Evolutionary conservation across 2,888 invertebrate genomes (phyloP).

Genomic region (Emmelina monodactyla): DNA sequence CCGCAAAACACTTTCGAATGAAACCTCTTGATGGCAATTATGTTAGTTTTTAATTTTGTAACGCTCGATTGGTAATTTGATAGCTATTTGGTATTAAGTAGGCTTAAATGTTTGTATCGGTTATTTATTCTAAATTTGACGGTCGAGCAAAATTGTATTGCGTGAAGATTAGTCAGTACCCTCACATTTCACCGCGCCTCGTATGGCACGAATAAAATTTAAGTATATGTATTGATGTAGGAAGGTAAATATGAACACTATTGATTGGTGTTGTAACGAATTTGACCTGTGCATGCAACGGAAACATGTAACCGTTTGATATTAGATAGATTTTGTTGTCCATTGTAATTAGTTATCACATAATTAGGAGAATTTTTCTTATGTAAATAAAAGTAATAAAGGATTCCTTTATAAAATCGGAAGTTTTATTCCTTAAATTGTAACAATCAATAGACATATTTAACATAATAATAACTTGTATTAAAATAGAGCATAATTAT

Average conservation of each 20-base stretch:
- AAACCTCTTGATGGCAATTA: too few species aligned
- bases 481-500: not conserved
- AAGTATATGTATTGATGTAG: too few species aligned
- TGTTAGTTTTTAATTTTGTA: too few species aligned
- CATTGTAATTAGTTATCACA: conserved; percentile 55
- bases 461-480: not conserved
- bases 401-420: conserved; percentile 47
- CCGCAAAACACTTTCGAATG: too few species aligned
- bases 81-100: too few species aligned
- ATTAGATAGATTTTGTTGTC: conserved; percentile 59
- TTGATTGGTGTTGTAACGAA: conserved; percentile 1
- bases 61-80: too few species aligned
- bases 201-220: too few species aligned
- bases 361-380: conserved; percentile 60
- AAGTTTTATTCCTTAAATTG: conserved; percentile 26
- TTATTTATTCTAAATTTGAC: too few species aligned
- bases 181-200: too few species aligned
- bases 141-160: too few species aligned
- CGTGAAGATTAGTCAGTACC: too few species aligned
- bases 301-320: conserved; percentile 44
- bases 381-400: conserved; percentile 63
- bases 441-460: conserved; percentile 12
- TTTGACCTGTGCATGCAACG: conserved; percentile 7
- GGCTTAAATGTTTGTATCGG: too few species aligned
- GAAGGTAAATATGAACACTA: conserved; percentile 3